Evolutionary conservation across 2,888 invertebrate genomes (phyloP), one percentile per base, ranked within the genome.

Genomic region (Drosophila anceps): DNA sequence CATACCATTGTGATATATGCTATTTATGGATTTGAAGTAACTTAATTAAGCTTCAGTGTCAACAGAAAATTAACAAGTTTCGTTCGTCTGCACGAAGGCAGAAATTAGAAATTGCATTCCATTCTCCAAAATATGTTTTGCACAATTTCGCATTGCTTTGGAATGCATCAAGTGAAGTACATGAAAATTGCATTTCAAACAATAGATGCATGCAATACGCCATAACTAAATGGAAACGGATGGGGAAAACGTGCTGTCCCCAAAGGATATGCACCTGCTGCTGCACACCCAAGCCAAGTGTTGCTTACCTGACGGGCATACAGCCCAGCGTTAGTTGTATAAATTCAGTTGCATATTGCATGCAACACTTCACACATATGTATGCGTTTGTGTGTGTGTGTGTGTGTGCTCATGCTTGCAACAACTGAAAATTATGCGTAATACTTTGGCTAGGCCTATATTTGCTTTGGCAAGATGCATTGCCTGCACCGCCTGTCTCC

Each of bases 351-450:
- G 79, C 79, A 79, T 66, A 65, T 76, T 79, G 69, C 59, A 73
- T 68, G 86, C 65, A 82, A 67, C 66, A 63, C 54, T 67, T 41
- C 35, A 24, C 20, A 4, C 13, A 1, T n/a, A 24, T 50, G 18
- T 10, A 20, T 29, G 33, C 13, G 51, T 10, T 41, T 61, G 37
- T 50, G 31, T 39, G 51, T 73, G 64, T 66, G 24, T 61, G 57
- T 62, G 54, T 75, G 77, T 69, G 72, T 70, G 63, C 69, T 50
- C n/a, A n/a, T 1, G 33, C 37, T 24, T 73, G 59, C 61, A 58
- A 61, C 76, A 75, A 76, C 62, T 78, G 79, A 74, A 80, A 84
- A 88, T 85, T 81, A 85, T 84, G 85, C 84, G 82, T 82, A 88
- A 89, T 85, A 87, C 84, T 82, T 86, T 82, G 79, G 72, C 44